phyloP scores from a whole-genome alignment of 2,888 invertebrate genomes.

The Selenia dentaria region DNA sequence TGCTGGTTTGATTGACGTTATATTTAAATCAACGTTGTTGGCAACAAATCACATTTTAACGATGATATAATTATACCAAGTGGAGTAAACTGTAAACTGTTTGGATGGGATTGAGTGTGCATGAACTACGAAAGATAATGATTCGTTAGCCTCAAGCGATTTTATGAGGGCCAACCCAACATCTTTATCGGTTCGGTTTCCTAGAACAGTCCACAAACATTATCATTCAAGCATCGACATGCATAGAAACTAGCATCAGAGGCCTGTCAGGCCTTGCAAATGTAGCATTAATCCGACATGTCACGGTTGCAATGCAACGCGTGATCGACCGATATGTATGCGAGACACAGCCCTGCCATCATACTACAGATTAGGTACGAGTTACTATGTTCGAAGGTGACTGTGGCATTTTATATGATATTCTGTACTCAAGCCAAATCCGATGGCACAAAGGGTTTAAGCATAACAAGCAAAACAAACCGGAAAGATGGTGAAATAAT shows the following conservation, averaged over 20 bases:
- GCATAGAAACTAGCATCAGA: slow-evolving; percentile 41
- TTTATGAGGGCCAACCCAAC: slow-evolving; percentile 21
- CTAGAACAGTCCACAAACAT: slow-evolving; percentile 35
- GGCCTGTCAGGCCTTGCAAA: slow-evolving; percentile 52
- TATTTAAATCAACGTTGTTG: slow-evolving; percentile 5
- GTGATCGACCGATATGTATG: slow-evolving; percentile 70
- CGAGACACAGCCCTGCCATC: slow-evolving; percentile 35
- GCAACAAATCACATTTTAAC: slow-evolving; percentile 2
- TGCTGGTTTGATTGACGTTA: slow-evolving; percentile 12
- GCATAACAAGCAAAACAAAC: slow-evolving; percentile 4
- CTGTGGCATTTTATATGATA: slow-evolving; percentile 1
- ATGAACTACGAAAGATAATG: background rate
- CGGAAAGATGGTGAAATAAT: slow-evolving; percentile 5
- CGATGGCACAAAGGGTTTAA: slow-evolving; percentile 1
- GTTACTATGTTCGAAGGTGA: background rate
- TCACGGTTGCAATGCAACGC: slow-evolving; percentile 61
- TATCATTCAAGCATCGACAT: slow-evolving; percentile 36
- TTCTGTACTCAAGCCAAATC: background rate
- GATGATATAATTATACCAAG: background rate
- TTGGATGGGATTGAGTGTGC: background rate
- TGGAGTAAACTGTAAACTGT: background rate
- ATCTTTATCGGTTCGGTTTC: slow-evolving; percentile 29
- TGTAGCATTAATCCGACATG: slow-evolving; percentile 58
- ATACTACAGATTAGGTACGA: background rate
- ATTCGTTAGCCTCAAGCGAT: slow-evolving; percentile 20